A percentile compares a stretch with the other conserved stretches of the same genome.
phyloP scores from a whole-genome alignment of 1,140 invertebrate species.

The Camponotus vicinus region DNA sequence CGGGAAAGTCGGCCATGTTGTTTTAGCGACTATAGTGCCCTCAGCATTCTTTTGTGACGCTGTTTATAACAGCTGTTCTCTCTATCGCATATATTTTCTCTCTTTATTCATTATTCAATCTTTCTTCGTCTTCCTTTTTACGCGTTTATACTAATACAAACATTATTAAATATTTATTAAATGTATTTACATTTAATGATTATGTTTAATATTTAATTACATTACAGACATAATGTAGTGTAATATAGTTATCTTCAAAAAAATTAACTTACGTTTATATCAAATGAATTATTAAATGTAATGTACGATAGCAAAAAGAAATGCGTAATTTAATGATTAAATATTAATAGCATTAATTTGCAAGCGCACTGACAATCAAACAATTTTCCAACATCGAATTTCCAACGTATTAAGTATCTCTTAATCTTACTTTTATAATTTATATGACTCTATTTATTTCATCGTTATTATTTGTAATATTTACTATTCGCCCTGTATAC shows the following conservation, averaged over 20 bases:
- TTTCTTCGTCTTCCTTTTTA: background rate
- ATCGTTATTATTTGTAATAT: background rate
- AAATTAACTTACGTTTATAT: background rate
- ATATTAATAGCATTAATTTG: background rate
- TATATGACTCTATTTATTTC: background rate
- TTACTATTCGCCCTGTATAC: background rate
- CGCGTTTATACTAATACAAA: background rate
- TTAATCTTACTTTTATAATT: background rate
- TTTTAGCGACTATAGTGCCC: slow-evolving; percentile 40
- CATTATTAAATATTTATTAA: background rate
- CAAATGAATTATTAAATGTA: slow-evolving; percentile 3
- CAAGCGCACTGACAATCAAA: background rate
- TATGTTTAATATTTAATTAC: background rate
- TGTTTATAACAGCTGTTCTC: slow-evolving; percentile 45
- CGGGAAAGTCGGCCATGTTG: slow-evolving; percentile 67
- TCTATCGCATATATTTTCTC: slow-evolving; percentile 5
- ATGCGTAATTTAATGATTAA: background rate
- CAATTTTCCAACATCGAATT: background rate
- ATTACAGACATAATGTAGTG: background rate
- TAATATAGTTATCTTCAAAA: background rate
- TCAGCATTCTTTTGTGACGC: slow-evolving; percentile 53
- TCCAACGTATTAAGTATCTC: background rate
- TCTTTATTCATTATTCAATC: background rate
- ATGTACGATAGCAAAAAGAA: background rate
- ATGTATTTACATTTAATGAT: no score